Percentiles rank a stretch among this genome's conserved stretches.
Evolutionary conservation across 1,140 invertebrate genomes (phyloP).

Genomic region (Brachionus angularis): DNA sequence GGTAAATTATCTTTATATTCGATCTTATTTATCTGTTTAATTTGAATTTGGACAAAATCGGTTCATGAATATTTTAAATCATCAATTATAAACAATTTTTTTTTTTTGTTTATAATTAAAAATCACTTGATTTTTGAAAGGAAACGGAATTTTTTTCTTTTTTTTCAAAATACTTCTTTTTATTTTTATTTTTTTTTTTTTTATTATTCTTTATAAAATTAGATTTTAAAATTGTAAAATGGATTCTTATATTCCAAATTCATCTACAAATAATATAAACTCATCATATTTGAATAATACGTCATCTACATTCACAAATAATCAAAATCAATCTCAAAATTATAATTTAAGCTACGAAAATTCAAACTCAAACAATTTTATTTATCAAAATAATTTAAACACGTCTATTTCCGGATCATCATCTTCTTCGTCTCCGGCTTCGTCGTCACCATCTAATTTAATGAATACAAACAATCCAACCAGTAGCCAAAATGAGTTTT

Average conservation of each 20-base stretch:
- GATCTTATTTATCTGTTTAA: neutral
- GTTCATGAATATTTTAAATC: too few species aligned
- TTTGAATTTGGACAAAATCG: neutral
- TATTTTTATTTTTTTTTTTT: neutral
- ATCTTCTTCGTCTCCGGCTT: neutral
- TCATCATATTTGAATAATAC: neutral
- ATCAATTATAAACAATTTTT: too few species aligned
- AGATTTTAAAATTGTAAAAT: neutral
- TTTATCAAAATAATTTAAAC: neutral
- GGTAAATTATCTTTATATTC: conserved; percentile 20
- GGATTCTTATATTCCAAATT: neutral
- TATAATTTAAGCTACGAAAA: neutral
- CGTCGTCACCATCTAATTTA: neutral
- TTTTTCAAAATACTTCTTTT: too few species aligned
- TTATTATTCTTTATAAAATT: neutral
- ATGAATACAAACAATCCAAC: neutral
- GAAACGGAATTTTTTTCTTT: too few species aligned
- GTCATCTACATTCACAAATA: neutral
- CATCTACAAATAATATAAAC: neutral
- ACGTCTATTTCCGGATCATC: conserved; percentile 18
- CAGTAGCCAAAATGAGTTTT: too few species aligned
- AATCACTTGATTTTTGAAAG: neutral
- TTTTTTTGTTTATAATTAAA: conserved; percentile 2
- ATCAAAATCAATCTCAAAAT: neutral
- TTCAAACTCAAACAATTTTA: neutral